Evolutionary conservation across 1,140 invertebrate species (phyloP), one percentile per base, ranked within the genome.

Genomic region (Drosophila lacertosa): DNA sequence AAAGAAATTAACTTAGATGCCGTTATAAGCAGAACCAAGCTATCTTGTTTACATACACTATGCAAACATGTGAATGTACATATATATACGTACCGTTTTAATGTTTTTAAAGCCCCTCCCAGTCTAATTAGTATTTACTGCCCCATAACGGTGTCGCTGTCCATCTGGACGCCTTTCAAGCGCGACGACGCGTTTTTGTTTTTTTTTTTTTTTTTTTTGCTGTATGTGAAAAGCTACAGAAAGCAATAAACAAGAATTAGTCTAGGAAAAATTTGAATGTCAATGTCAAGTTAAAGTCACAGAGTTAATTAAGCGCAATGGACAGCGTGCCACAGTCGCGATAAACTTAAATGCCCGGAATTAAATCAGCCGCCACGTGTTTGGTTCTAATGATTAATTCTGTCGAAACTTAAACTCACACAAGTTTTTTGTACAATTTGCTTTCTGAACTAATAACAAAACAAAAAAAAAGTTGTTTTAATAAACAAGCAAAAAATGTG

Each of bases 241-340:
- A 63, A 70, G 64, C 60, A 54, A 66, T 66, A 67, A 45, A 72
- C n/a, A 58, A 59, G 45, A 22, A 44, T 26, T 33, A 59, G 40
- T 37, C 15, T 57, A 51, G 48, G 20, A 37, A 47, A 47, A 58
- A 80, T 86, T 88, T 88, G 74, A 88, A 88, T 75, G 77, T 50
- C 82, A 88, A 88, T 78, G 82, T 88, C 82, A 72, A 78, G 66
- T 70, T 70, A 88, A 88, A 72, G 82, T 88, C 77, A 78, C 24
- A 48, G 57, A 16, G 15, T 86, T 84, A 86, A 86, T 81, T 80
- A 84, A 80, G 9, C 26, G 5, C n/a, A 13, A 4, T 13, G 40
- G 15, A 10, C 13, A 13, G 18, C n/a, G n/a, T n/a, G 5, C 15
- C 4, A 44, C 3, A n/a, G 18, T n/a, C 10, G 60, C 32, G 11